Conservation (phyloP, 2,797 vertebrate genomes). For the Eulemur rubriventer region DNA sequence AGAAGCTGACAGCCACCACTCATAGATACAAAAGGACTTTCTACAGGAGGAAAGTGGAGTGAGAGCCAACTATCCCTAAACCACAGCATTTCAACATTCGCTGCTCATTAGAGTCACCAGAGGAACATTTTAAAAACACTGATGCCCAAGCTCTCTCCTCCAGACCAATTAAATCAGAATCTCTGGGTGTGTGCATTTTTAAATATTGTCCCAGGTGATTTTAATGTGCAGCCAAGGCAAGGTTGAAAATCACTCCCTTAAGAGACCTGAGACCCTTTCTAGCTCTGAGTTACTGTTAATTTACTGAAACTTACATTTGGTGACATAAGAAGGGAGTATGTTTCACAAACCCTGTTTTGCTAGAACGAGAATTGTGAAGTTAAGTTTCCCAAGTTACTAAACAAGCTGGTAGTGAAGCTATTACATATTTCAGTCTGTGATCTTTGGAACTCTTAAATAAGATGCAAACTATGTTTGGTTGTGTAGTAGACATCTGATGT, state of each 20-base stretch:
- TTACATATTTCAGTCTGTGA: neutral
- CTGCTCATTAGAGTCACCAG: neutral
- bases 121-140: neutral
- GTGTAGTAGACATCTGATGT: neutral
- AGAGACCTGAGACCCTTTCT: neutral
- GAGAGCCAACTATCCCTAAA: neutral
- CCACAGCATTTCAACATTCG: neutral
- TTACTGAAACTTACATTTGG: neutral
- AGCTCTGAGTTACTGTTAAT: neutral
- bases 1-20: neutral
- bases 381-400: neutral
- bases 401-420: neutral
- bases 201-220: neutral
- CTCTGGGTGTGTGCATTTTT: neutral
- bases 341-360: neutral
- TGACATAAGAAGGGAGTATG: neutral
- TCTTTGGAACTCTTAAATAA: conserved; percentile 23
- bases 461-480: neutral
- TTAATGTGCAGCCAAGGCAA: neutral
- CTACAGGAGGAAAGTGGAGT: neutral
- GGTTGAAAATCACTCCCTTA: neutral
- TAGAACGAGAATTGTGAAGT: neutral
- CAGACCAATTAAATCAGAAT: neutral
- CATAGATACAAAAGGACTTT: neutral
- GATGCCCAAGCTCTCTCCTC: neutral